Conservation (phyloP, 2,113 vertebrate genomes). For the Zeus faber region DNA sequence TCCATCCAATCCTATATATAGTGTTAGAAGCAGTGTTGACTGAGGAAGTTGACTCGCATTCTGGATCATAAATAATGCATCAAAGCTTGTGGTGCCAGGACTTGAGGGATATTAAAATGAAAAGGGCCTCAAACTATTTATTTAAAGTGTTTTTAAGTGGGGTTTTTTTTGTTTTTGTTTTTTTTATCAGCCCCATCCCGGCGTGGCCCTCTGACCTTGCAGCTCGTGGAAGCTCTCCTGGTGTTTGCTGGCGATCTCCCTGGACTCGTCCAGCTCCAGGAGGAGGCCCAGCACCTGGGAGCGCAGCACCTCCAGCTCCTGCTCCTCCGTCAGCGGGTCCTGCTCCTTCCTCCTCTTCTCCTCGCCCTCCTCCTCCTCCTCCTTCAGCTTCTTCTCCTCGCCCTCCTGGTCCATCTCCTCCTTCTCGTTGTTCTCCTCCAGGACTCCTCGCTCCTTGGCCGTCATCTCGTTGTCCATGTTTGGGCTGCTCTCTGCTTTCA, state of each 20-base stretch:
- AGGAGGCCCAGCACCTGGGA: constrained; percentile 84
- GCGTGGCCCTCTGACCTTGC: constrained; percentile 73
- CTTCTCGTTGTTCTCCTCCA: constrained; percentile 71
- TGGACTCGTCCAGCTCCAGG: constrained; percentile 83
- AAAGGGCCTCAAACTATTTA: neutral
- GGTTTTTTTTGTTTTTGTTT: neutral
- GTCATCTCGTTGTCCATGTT: constrained; percentile 65
- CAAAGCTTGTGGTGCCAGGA: neutral
- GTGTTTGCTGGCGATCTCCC: constrained; percentile 80
- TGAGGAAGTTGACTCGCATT: too few species aligned
- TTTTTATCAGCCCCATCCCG: neutral
- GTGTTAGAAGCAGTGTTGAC: too few species aligned
- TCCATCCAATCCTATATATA: too few species aligned
- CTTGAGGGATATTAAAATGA: neutral
- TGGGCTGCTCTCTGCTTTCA: constrained; percentile 65
- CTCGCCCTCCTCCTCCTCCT: constrained; percentile 47
- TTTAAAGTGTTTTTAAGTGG: neutral
- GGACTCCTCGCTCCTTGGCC: constrained; percentile 69
- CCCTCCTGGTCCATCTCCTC: constrained; percentile 65
- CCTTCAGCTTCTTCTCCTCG: constrained; percentile 35
- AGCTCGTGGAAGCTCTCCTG: constrained; percentile 83
- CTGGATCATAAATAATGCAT: too few species aligned
- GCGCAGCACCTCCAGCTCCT: constrained; percentile 82
- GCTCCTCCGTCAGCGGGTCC: constrained; percentile 74
- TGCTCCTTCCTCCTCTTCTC: constrained; percentile 47